Conservation (phyloP, 1,140 invertebrate genomes). For the Solen grandis region DNA sequence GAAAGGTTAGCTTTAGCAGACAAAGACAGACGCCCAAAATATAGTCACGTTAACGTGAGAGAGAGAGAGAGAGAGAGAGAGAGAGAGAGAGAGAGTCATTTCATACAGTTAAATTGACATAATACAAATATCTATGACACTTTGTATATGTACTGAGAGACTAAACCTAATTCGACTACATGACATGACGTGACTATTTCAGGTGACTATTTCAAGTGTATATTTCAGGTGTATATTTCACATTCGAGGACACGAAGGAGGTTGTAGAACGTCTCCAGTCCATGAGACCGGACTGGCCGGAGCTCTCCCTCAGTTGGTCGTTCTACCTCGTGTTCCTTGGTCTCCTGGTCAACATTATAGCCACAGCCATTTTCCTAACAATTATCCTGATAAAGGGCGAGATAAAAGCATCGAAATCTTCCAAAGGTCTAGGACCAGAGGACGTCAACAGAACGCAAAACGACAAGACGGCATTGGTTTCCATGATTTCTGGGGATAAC, state of each 20-base stretch:
- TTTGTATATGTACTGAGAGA: too few relatives aligned
- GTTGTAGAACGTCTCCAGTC: not conserved
- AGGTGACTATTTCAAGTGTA: too few relatives aligned
- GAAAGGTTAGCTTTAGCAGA: too few relatives aligned
- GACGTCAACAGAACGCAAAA: too few relatives aligned
- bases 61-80: too few relatives aligned
- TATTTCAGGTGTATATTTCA: slow-evolving; percentile 43
- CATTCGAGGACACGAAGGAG: slow-evolving; percentile 7
- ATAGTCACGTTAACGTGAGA: too few relatives aligned
- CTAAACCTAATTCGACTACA: too few relatives aligned
- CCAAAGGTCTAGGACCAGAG: slow-evolving; percentile 1
- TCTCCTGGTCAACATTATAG: slow-evolving; percentile 26
- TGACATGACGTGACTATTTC: too few relatives aligned
- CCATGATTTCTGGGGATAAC: not conserved
- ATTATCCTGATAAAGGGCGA: slow-evolving; percentile 20
- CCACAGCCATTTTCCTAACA: slow-evolving; percentile 14
- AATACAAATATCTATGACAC: too few relatives aligned
- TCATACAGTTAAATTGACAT: too few relatives aligned
- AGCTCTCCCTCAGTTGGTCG: slow-evolving; percentile 16
- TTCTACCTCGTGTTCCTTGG: slow-evolving; percentile 31
- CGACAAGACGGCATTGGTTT: slow-evolving; percentile 8
- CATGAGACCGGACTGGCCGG: slow-evolving; percentile 21
- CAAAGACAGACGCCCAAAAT: too few relatives aligned
- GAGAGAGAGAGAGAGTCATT: too few relatives aligned
- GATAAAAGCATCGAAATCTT: slow-evolving; percentile 17